A percentile compares a stretch with the other conserved stretches of the same genome.
Conservation (phyloP, 2,797 vertebrate species). For the Anguilla obscura region DNA sequence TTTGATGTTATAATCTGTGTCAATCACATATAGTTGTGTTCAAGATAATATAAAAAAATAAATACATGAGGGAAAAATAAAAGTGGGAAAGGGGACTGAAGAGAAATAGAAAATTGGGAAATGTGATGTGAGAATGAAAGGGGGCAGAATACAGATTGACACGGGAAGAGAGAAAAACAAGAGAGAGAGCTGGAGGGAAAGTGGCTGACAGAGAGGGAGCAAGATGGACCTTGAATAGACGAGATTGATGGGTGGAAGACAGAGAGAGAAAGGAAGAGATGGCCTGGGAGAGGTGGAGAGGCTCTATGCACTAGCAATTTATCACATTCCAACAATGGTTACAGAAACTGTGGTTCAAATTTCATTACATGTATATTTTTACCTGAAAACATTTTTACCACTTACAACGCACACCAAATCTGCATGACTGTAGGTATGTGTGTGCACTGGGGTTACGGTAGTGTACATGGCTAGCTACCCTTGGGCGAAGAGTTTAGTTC, state of each 20-base stretch:
- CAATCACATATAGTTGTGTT: background rate
- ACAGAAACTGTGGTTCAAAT: background rate
- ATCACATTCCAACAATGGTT: background rate
- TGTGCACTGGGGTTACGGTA: background rate
- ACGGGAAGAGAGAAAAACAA: background rate
- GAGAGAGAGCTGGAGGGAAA: no score
- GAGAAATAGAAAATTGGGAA: background rate
- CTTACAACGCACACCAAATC: background rate
- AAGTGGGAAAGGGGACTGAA: background rate
- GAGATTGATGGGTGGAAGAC: background rate
- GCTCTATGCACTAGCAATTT: background rate
- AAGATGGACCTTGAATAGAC: conserved; percentile 28
- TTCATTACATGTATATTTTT: background rate
- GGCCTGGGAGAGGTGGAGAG: background rate
- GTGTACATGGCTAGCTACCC: background rate
- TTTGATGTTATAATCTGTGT: background rate
- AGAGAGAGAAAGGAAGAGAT: background rate
- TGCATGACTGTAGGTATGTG: background rate
- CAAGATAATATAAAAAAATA: background rate
- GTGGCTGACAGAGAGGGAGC: background rate
- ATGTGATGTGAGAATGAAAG: background rate
- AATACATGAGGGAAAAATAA: background rate
- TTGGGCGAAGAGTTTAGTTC: background rate
- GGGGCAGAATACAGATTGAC: background rate
- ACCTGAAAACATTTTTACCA: background rate